Evolutionary conservation across 2,888 invertebrate species (phyloP).

Genomic region (Graphium colonna): DNA sequence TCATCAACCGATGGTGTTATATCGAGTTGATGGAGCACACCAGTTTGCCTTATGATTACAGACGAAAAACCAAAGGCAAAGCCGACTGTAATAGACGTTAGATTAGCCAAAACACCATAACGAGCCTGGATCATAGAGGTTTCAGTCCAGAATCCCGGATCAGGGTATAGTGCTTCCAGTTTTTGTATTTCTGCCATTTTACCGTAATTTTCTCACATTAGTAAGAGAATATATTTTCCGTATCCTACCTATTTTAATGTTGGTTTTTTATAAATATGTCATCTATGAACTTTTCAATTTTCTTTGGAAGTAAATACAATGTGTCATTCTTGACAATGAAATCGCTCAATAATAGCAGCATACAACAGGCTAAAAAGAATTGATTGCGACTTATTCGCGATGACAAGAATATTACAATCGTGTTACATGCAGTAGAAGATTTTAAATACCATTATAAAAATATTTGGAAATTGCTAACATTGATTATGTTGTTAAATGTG

Average conservation of each 20-base stretch:
- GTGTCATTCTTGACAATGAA: not conserved
- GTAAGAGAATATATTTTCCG: not conserved
- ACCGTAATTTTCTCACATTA: not conserved
- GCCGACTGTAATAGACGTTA: slow-evolving; percentile 80
- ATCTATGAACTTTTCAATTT: not conserved
- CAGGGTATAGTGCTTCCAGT: slow-evolving; percentile 29
- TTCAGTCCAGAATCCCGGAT: slow-evolving; percentile 47
- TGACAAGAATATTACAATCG: too few species aligned
- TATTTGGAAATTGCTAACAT: too few species aligned
- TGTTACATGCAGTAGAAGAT: too few species aligned
- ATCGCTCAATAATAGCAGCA: not conserved
- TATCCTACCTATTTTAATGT: not conserved
- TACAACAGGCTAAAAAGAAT: not conserved
- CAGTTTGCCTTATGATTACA: slow-evolving; percentile 76
- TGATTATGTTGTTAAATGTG: too few species aligned
- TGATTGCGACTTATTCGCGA: too few species aligned
- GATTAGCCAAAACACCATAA: slow-evolving; percentile 63
- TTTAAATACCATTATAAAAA: too few species aligned
- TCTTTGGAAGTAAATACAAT: not conserved
- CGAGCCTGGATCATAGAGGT: slow-evolving; percentile 50
- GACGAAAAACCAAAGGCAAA: slow-evolving; percentile 82
- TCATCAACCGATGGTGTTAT: slow-evolving; percentile 64
- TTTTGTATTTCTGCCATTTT: slow-evolving; percentile 4
- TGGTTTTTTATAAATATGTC: not conserved
- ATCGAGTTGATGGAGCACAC: slow-evolving; percentile 37